Base-by-base conservation (phyloP, 2,888 invertebrate genomes). In the Eurytoma californica region DNA sequence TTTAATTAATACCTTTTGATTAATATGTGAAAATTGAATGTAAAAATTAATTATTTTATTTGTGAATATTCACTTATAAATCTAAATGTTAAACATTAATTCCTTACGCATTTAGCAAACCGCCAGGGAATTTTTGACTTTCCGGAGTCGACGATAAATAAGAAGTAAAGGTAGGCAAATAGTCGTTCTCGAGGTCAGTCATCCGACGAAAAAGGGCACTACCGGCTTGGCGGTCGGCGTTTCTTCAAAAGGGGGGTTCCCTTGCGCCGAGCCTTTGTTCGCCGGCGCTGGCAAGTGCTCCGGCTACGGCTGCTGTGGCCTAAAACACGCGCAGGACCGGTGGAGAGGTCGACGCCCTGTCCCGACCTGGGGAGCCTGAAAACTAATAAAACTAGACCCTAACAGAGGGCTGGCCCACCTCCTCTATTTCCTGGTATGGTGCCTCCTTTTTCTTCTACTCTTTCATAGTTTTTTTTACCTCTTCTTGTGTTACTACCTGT, bases 301-400 rank as follows among this genome's bases (percentile, higher is more conserved):
- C 49, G 51, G 18, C 28, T 7, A 24, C 1, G 24, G 66, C 60
- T 39, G 39, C 58, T 39, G 30, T 61, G 78, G 77, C 60, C 63
- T 70, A 61, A 66, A 76, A 80, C 72, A 60, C 77, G 77, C 66
- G 4, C 30, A 68, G 65, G 51, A 28, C 28, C 30, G 66, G 47
- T 28, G 65, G 73, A 82, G 82, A 84, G 85, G 86, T 86, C 85
- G 85, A 84, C 85, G 85, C 81, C 84, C 86, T 70, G 78, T 76
- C 78, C 69, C 55, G 79, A 63, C 13, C 16, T 5, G 20, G 20
- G 53, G n/a, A 72, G 60, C 58, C 66, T 28, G 67, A 61, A 18
- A 61, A 18, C 60, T 69, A 79, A 70, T 69, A 67, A 75, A 75
- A 75, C 70, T 74, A 66, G 47, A 68, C 47, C 53, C 30, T 39